Evolutionary conservation across 2,113 vertebrate genomes (phyloP), one percentile per base, ranked within the genome.

Genomic region (Microtus ochrogaster): DNA sequence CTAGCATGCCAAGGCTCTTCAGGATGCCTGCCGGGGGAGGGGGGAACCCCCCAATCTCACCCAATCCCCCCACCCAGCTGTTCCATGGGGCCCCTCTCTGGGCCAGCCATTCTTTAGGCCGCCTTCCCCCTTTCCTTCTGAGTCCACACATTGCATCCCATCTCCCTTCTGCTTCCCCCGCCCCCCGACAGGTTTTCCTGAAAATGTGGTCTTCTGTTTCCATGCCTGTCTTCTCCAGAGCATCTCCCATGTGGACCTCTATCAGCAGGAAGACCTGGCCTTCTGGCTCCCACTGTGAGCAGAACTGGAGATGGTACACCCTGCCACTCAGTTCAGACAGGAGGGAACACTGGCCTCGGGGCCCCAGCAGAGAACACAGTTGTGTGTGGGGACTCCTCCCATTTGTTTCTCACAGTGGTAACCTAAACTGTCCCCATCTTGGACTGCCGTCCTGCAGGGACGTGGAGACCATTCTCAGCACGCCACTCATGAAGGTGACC

Each of bases 11-110:
- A 94, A 90, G 63, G 91, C 90, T 94, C 85, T 85, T 74, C 52
- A 96, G 93, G 95, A 96, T 11, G 87, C 90, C 88, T 36, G 84
- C 83, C 91, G 9, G 2, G 97, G 94, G 96, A 95, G 96, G 92
- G 97, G 96, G 96, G 94, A 41, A 73, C 93, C 92, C 97, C 96
- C 91, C 83, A 91, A 49, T 94, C 91, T 52, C 73, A 78, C 84
- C 74, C 21, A 4, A 55, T 77, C 89, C 90, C 92, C 88, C 68
- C 91, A 82, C 39, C 70, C 44, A 52, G 87, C 88, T 84, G 68
- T 24, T 94, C 93, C 74, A 49, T 44, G 13, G 52, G 63, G 83
- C 65, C 94, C 39, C 91, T 88, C 84, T 90, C 74, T 1, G 30
- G 84, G 76, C 91, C 91, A 81, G 86, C 85, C 66, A 76, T 30